These are phyloP conservation scores for Sander vitreus DNA, from an alignment of 2,113 vertebrate genomes.

Conservation along the genomic window DNA sequence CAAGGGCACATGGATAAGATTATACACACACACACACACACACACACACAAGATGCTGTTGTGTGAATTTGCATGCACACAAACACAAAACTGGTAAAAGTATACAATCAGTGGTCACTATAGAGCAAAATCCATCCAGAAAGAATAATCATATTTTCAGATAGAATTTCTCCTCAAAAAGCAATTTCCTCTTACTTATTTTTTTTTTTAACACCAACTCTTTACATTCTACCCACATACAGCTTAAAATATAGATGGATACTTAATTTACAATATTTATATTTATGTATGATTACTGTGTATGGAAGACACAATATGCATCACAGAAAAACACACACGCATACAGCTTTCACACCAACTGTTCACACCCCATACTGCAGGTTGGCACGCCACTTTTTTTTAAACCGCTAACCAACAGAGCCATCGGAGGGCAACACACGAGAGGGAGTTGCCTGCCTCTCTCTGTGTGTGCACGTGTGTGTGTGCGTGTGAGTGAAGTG, in stretches of 20 bases:
- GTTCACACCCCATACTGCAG: constrained; percentile 61
- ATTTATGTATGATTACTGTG: constrained; percentile 20
- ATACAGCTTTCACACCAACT: constrained; percentile 48
- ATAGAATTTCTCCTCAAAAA: background rate
- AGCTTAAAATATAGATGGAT: background rate
- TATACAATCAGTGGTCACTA: background rate
- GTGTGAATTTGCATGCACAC: too few species aligned
- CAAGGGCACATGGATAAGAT: constrained; percentile 30
- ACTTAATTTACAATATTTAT: constrained; percentile 22
- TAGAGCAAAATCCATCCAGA: background rate
- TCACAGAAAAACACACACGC: constrained; percentile 23
- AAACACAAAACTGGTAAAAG: background rate
- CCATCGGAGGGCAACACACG: constrained; percentile 68
- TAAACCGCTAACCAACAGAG: constrained; percentile 75
- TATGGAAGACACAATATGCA: constrained; percentile 18
- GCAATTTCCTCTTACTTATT: background rate
- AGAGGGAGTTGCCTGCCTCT: constrained; percentile 62
- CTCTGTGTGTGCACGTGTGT: constrained; percentile 27
- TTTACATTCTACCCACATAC: background rate
- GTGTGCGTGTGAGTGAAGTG: constrained; percentile 22
- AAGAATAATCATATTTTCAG: background rate
- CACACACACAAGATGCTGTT: background rate
- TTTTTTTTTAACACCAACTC: background rate
- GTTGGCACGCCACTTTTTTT: constrained; percentile 70
- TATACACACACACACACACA: background rate